Percentiles rank a stretch among this genome's conserved stretches.
phyloP scores from a whole-genome alignment of 1,140 invertebrate genomes.

The Drosophila guanche region DNA sequence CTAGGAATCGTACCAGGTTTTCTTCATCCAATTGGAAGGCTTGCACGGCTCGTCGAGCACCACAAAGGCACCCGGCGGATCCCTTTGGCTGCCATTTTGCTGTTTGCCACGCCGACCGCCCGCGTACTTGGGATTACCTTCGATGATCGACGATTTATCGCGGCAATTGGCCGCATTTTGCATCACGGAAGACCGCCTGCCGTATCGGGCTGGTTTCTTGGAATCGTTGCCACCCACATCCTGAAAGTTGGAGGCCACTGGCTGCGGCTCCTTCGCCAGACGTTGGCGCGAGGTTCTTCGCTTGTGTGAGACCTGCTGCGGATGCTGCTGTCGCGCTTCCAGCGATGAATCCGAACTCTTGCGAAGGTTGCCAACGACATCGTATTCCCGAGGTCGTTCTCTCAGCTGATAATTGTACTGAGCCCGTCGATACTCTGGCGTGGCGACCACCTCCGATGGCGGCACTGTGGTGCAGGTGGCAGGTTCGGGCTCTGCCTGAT shows the following conservation, averaged over 20 bases:
- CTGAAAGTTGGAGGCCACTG: conserved; percentile 43
- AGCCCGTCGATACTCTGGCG: conserved; percentile 76
- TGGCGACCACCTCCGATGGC: conserved; percentile 57
- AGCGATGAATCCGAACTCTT: conserved; percentile 68
- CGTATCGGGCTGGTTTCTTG: conserved; percentile 70
- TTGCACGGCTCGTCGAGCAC: conserved; percentile 77
- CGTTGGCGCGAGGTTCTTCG: conserved; percentile 58
- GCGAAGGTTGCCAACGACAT: conserved; percentile 30
- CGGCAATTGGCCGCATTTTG: conserved; percentile 69
- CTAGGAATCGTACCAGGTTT: conserved; percentile 80
- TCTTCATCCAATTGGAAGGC: conserved; percentile 81
- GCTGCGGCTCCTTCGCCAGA: conserved; percentile 31
- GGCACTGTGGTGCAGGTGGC: conserved; percentile 42
- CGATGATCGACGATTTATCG: conserved; percentile 73
- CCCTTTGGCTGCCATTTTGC: conserved; percentile 33
- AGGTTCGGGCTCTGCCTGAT: conserved; percentile 17
- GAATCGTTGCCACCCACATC: conserved; percentile 45
- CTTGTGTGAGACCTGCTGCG: conserved; percentile 45
- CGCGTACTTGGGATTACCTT: conserved; percentile 78
- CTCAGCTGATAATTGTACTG: conserved; percentile 76
- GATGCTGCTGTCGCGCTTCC: conserved; percentile 41
- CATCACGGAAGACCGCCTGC: conserved; percentile 68
- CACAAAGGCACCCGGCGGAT: conserved; percentile 62
- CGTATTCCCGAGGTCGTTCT: conserved; percentile 53
- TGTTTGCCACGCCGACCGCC: conserved; percentile 54